phyloP scores from a whole-genome alignment of 2,888 invertebrate genomes.

The Zelleria hepariella region DNA sequence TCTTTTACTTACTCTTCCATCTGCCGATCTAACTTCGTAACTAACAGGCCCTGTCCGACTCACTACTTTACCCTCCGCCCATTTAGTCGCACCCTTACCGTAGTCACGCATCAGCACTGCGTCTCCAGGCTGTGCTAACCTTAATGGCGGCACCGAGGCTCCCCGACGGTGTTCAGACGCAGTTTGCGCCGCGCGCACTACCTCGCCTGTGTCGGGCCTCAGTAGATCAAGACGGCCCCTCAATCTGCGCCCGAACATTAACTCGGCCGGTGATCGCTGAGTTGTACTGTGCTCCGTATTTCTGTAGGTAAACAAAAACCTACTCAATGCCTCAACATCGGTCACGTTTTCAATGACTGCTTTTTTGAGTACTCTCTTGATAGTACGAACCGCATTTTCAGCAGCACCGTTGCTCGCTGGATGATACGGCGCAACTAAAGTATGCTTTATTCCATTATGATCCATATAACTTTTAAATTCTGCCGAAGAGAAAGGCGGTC shows the following conservation, averaged over 20 bases:
- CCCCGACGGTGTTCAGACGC: background rate
- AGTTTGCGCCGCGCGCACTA: background rate
- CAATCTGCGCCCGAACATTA: conserved; percentile 15
- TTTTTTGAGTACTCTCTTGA: background rate
- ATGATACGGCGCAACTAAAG: background rate
- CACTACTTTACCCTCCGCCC: background rate
- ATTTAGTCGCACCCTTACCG: background rate
- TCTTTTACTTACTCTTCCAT: background rate
- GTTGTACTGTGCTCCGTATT: conserved; percentile 13
- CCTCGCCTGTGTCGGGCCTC: conserved; percentile 7
- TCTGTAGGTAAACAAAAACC: background rate
- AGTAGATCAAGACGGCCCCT: conserved; percentile 17
- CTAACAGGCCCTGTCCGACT: background rate
- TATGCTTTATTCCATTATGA: background rate
- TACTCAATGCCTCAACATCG: background rate
- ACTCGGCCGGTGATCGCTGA: conserved; percentile 13
- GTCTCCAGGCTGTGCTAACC: background rate
- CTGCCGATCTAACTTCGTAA: background rate
- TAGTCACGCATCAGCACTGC: background rate
- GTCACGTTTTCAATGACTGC: background rate
- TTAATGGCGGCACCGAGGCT: background rate
- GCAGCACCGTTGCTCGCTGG: background rate
- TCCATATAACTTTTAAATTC: background rate
- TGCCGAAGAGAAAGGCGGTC: background rate
- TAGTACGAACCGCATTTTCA: background rate